Conservation (phyloP, 2,888 invertebrate species). For the Trypoxylon attenuatum region DNA sequence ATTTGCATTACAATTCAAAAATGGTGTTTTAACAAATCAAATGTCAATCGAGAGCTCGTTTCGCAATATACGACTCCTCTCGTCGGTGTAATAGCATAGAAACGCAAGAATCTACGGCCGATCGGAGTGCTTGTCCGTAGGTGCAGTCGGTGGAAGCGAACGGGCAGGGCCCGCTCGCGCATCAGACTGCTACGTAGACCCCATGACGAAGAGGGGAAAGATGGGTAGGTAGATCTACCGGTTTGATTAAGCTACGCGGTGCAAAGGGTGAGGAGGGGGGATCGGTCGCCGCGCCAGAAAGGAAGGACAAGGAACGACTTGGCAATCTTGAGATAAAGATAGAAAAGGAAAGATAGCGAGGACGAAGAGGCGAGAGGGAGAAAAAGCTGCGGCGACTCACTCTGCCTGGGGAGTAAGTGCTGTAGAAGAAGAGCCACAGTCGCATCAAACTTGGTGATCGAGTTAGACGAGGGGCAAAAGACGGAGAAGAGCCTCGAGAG, state of each 20-base stretch:
- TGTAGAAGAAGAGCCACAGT: constrained; percentile 23
- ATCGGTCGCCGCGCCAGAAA: constrained; percentile 24
- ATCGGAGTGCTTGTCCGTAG: background rate
- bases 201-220: constrained; percentile 34
- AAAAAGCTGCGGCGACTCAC: too few relatives aligned
- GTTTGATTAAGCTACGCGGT: constrained; percentile 58
- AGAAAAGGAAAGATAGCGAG: too few relatives aligned
- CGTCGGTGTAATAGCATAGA: too few relatives aligned
- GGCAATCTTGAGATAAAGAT: too few relatives aligned
- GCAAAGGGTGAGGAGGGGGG: constrained; percentile 12
- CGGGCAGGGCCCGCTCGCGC: background rate
- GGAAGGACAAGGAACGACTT: too few relatives aligned
- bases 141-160: constrained; percentile 1
- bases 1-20: too few relatives aligned
- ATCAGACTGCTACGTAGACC: constrained; percentile 50
- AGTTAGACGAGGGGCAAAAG: constrained; percentile 6
- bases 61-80: too few relatives aligned
- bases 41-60: too few relatives aligned
- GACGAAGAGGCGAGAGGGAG: too few relatives aligned
- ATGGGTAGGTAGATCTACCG: constrained; percentile 58
- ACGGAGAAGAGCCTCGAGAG: constrained; percentile 24
- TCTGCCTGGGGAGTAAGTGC: too few relatives aligned
- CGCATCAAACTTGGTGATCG: constrained; percentile 6
- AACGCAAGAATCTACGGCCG: too few relatives aligned
- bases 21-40: too few relatives aligned